phyloP scores from a whole-genome alignment of 2,888 invertebrate species.

The Caenorhabditis sp. region DNA sequence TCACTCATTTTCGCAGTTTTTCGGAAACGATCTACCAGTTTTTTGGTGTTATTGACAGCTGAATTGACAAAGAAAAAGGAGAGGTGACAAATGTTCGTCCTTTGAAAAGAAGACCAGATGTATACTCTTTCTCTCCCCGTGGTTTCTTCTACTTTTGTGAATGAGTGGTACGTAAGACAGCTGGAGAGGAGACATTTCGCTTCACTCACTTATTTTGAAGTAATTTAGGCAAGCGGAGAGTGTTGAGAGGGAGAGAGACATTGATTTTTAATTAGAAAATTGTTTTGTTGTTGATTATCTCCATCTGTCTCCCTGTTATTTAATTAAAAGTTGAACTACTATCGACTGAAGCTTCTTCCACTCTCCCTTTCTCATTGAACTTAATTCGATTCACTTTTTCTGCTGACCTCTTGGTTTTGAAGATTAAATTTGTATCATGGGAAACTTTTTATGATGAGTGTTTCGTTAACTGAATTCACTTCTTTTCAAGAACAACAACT shows the following conservation, averaged over 20 bases:
- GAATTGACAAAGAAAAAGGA: conserved; percentile 17
- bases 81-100: conserved; percentile 31
- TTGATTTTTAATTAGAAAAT: conserved; percentile 47
- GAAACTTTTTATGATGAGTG: too few relatives aligned
- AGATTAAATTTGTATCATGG: background rate
- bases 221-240: conserved; percentile 28
- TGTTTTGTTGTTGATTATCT: conserved; percentile 35
- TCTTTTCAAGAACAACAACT: too few relatives aligned
- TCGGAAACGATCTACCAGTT: conserved; percentile 13
- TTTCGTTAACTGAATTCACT: too few relatives aligned
- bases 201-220: conserved; percentile 32
- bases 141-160: conserved; percentile 37
- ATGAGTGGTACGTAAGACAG: conserved; percentile 37
- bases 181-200: conserved; percentile 10
- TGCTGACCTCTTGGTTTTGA: background rate
- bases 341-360: conserved; percentile 1
- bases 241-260: conserved; percentile 23
- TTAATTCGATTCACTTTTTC: background rate
- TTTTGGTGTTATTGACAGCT: conserved; percentile 29
- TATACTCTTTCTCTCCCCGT: conserved; percentile 7
- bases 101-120: conserved; percentile 23
- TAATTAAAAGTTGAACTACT: conserved; percentile 25
- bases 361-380: background rate
- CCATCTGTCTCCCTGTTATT: conserved; percentile 23
- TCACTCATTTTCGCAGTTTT: background rate